phyloP scores from a whole-genome alignment of 1,140 invertebrate species.

The Calosoma granatense region DNA sequence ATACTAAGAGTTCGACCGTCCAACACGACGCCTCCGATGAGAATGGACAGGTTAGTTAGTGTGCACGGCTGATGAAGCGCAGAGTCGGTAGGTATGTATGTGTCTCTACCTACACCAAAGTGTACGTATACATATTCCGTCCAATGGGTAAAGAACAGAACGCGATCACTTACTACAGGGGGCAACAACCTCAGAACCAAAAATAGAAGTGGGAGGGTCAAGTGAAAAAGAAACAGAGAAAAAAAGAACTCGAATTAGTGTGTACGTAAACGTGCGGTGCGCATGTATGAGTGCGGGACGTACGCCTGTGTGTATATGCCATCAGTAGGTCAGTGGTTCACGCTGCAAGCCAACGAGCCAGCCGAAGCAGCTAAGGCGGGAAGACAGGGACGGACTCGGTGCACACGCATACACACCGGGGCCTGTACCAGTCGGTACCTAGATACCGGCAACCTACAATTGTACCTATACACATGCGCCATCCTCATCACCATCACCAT shows the following conservation, averaged over 20 bases:
- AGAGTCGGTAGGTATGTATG: too few relatives aligned
- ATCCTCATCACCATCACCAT: too few relatives aligned
- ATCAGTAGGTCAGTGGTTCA: not conserved
- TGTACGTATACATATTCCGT: too few relatives aligned
- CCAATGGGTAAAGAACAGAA: too few relatives aligned
- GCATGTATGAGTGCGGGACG: not conserved
- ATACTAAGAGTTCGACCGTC: too few relatives aligned
- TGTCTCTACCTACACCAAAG: too few relatives aligned
- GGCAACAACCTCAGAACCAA: not conserved
- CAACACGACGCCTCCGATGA: not conserved
- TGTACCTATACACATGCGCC: too few relatives aligned
- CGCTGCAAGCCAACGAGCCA: not conserved
- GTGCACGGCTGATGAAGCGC: not conserved
- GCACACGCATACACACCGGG: too few relatives aligned
- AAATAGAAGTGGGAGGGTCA: not conserved
- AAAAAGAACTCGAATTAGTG: not conserved
- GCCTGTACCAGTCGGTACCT: not conserved
- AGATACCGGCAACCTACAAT: not conserved
- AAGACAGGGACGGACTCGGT: not conserved
- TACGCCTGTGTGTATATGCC: not conserved
- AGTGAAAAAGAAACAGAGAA: not conserved
- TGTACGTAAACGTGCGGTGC: not conserved
- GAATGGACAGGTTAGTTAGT: not conserved
- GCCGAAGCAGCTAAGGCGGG: too few relatives aligned
- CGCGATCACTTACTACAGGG: not conserved